phyloP scores from a whole-genome alignment of 2,888 invertebrate genomes.

The Tolmerus cingulatus region DNA sequence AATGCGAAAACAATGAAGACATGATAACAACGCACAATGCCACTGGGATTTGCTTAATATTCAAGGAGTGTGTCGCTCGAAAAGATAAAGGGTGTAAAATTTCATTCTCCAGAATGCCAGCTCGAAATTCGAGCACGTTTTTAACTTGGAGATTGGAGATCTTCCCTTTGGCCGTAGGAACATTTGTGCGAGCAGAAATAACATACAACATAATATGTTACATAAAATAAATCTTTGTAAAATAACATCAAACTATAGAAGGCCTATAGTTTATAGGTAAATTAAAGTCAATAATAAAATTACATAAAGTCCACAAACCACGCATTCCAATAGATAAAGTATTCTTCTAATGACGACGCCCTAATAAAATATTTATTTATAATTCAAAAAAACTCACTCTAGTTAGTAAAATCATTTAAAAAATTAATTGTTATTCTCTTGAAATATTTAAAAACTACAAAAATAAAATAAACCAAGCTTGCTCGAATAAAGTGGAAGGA shows the following conservation, averaged over 20 bases:
- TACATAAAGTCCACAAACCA: too few species aligned
- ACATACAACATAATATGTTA: background rate
- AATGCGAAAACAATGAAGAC: constrained; percentile 31
- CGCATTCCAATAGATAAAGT: too few species aligned
- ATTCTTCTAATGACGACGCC: too few species aligned
- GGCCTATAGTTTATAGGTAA: too few species aligned
- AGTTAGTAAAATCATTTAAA: too few species aligned
- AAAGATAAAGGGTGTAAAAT: constrained; percentile 19
- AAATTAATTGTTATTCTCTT: too few species aligned
- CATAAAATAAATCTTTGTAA: background rate
- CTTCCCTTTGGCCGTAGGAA: background rate
- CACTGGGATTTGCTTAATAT: constrained; percentile 24
- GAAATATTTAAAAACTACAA: too few species aligned
- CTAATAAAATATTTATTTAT: too few species aligned
- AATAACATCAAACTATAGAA: too few species aligned
- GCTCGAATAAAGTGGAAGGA: background rate
- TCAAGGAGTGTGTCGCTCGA: background rate
- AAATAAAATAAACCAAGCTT: too few species aligned
- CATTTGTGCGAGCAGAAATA: background rate
- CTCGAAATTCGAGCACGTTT: constrained; percentile 19
- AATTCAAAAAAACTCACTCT: too few species aligned
- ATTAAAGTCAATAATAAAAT: too few species aligned
- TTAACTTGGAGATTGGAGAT: constrained; percentile 1
- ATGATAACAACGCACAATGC: constrained; percentile 31
- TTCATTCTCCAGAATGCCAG: background rate